Evolutionary conservation across 2,888 invertebrate genomes (phyloP).

Genomic region (Octonoba sinensis): DNA sequence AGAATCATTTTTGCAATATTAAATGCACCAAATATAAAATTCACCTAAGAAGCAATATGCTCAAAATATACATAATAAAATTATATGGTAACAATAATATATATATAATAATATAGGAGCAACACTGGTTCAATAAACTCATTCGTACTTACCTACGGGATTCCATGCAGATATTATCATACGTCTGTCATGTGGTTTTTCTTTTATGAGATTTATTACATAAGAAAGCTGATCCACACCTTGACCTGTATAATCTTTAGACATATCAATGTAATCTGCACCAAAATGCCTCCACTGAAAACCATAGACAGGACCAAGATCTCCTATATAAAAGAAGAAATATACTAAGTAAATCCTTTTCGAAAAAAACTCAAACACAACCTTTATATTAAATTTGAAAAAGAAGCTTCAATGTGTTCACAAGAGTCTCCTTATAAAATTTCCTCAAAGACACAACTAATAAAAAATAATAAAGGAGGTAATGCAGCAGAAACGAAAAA

Average conservation of each 20-base stretch:
- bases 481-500: no score
- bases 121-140: neutral
- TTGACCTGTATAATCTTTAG: slow-evolving; percentile 83
- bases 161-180: slow-evolving; percentile 97
- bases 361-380: neutral
- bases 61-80: no score
- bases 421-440: no score
- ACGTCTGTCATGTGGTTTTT: slow-evolving; percentile 86
- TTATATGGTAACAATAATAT: no score
- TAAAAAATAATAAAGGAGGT: no score
- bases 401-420: no score
- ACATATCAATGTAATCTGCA: slow-evolving; percentile 85
- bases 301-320: slow-evolving; percentile 96
- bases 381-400: neutral
- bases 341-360: neutral
- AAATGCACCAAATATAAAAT: no score
- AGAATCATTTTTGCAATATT: no score
- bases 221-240: slow-evolving; percentile 90
- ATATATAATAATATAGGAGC: no score
- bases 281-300: slow-evolving; percentile 99
- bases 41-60: no score
- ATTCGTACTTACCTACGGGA: slow-evolving; percentile 75
- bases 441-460: no score
- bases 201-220: slow-evolving; percentile 82
- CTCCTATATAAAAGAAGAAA: slow-evolving; percentile 76